A percentile compares a stretch with the other conserved stretches of the same genome.
These are phyloP conservation scores for Pherbina coryleti DNA, from an alignment of 2,888 invertebrate genomes.

Conservation along the genomic window DNA sequence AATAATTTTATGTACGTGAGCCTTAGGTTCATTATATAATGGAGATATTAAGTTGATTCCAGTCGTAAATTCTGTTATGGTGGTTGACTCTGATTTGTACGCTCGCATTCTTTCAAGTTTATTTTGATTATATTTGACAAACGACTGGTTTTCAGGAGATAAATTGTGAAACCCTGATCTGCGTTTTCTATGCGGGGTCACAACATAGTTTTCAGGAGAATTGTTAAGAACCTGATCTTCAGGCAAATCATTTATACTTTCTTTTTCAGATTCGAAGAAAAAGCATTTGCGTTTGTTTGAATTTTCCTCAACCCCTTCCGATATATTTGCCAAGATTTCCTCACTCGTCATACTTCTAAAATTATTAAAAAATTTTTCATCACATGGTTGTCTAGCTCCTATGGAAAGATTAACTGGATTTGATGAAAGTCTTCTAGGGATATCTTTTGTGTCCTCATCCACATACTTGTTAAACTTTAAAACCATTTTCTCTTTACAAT, in stretches of 20 bases:
- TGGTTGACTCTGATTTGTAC: slow-evolving; percentile 77
- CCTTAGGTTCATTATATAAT: background rate
- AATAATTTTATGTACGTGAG: slow-evolving; percentile 53
- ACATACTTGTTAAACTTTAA: slow-evolving; percentile 23
- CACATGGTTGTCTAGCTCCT: slow-evolving; percentile 72
- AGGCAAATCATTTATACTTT: slow-evolving; percentile 72
- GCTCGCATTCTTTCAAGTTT: slow-evolving; percentile 81
- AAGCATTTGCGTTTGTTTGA: slow-evolving; percentile 57
- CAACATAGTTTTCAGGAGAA: slow-evolving; percentile 86
- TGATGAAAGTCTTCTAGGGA: slow-evolving; percentile 73
- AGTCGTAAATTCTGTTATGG: slow-evolving; percentile 75
- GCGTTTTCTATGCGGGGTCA: slow-evolving; percentile 88
- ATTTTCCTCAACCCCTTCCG: slow-evolving; percentile 41
- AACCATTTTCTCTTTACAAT: slow-evolving; percentile 28
- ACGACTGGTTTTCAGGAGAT: slow-evolving; percentile 88
- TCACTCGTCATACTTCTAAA: slow-evolving; percentile 52
- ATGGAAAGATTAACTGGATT: slow-evolving; percentile 86
- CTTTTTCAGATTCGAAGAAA: slow-evolving; percentile 73
- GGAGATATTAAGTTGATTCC: slow-evolving; percentile 64
- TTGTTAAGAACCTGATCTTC: slow-evolving; percentile 80
- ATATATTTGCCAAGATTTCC: slow-evolving; percentile 63
- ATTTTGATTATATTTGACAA: slow-evolving; percentile 84
- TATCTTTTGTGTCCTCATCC: slow-evolving; percentile 63
- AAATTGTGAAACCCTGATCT: slow-evolving; percentile 90
- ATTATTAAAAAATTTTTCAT: slow-evolving; percentile 50